phyloP scores from a whole-genome alignment of 2,888 invertebrate genomes.

The Drosophila mettleri region DNA sequence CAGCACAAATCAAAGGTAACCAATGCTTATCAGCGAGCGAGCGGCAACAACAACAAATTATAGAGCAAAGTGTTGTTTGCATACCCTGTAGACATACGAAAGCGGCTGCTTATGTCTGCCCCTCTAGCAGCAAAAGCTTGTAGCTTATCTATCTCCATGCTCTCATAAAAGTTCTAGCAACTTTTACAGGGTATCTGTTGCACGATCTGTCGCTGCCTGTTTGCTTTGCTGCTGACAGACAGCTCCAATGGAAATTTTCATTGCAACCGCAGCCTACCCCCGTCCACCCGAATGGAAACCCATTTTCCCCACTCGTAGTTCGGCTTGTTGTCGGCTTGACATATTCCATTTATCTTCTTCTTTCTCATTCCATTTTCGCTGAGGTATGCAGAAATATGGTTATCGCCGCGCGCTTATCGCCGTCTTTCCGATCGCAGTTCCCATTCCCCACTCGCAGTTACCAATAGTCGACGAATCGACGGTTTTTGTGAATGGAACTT shows the following conservation, averaged over 20 bases:
- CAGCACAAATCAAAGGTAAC: constrained; percentile 74
- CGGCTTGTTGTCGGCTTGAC: constrained; percentile 14
- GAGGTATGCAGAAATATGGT: constrained; percentile 61
- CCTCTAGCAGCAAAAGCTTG: no score
- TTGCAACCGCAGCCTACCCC: background rate
- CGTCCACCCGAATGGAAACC: background rate
- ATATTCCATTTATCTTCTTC: constrained; percentile 21
- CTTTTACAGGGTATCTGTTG: background rate
- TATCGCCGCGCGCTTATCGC: constrained; percentile 67
- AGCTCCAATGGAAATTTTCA: constrained; percentile 43
- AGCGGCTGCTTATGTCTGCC: background rate
- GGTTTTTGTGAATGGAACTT: constrained; percentile 65
- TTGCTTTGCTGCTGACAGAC: constrained; percentile 13
- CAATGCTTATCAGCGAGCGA: constrained; percentile 60
- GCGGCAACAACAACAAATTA: constrained; percentile 31
- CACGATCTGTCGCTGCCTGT: background rate
- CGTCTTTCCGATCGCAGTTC: constrained; percentile 11
- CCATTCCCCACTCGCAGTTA: constrained; percentile 7
- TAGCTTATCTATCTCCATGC: no score
- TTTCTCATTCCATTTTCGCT: constrained; percentile 14
- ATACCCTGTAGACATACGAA: constrained; percentile 1
- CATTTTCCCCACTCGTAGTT: constrained; percentile 7
- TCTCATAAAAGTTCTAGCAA: background rate
- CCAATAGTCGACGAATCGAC: constrained; percentile 22
- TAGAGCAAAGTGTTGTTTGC: constrained; percentile 32